Evolutionary conservation across 2,888 invertebrate species (phyloP).

Genomic region (Tinea trinotella): DNA sequence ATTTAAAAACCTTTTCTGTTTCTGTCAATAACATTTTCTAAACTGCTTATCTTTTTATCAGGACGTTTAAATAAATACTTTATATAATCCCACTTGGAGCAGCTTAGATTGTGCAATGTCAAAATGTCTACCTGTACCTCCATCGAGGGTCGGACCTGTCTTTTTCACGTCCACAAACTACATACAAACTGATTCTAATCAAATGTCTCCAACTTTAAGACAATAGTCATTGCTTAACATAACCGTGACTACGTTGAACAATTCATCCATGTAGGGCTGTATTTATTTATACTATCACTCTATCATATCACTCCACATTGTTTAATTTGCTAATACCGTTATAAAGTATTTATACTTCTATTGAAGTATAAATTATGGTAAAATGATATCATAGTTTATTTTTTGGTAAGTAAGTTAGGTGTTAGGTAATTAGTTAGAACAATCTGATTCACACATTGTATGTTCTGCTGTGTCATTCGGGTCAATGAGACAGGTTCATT

Average conservation of each 20-base stretch:
- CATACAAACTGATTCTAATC: conserved; percentile 2
- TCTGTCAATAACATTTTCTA: not conserved
- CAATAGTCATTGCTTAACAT: conserved; percentile 8
- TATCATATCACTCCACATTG: not conserved
- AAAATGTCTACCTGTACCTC: not conserved
- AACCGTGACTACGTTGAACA: not conserved
- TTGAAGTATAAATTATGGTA: conserved; percentile 1
- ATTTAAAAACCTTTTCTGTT: not conserved
- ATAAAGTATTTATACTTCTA: not conserved
- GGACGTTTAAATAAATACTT: conserved; percentile 6
- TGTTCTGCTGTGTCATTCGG: conserved; percentile 37
- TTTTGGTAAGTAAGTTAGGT: conserved; percentile 5
- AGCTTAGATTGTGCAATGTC: conserved; percentile 10
- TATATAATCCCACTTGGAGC: not conserved
- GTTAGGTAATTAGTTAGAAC: conserved; percentile 3
- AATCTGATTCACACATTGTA: conserved; percentile 11
- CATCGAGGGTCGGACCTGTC: not conserved
- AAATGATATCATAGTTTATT: conserved; percentile 36
- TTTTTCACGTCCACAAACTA: not conserved
- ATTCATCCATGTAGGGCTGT: not conserved
- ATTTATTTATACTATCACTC: not conserved
- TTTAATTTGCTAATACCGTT: not conserved
- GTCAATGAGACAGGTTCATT: conserved; percentile 55
- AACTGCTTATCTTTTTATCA: conserved; percentile 11
- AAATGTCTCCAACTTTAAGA: conserved; percentile 11